phyloP scores from a whole-genome alignment of 2,797 vertebrate species.

The Telmatherina bonti region DNA sequence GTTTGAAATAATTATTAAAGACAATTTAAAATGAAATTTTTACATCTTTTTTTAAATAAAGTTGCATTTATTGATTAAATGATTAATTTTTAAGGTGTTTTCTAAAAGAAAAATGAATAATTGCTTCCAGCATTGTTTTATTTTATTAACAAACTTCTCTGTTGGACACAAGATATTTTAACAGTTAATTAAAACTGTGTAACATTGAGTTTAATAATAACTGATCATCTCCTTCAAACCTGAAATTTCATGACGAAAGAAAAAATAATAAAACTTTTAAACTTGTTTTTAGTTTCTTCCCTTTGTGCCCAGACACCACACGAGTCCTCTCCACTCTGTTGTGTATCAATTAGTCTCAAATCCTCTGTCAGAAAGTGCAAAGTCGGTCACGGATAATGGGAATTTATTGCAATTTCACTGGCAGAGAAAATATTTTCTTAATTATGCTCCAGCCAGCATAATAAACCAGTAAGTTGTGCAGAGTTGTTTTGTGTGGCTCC shows the following conservation, averaged over 20 bases:
- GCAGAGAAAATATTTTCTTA: slow-evolving; percentile 41
- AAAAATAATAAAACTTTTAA: not conserved
- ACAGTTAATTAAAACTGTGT: not conserved
- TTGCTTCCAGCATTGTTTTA: not conserved
- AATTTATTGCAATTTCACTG: slow-evolving; percentile 58
- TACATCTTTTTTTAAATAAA: too few relatives aligned
- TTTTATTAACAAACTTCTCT: not conserved
- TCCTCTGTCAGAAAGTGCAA: slow-evolving; percentile 23
- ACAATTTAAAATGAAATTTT: not conserved
- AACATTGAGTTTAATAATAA: not conserved
- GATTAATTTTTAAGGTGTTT: too few relatives aligned
- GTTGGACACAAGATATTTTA: not conserved
- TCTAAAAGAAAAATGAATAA: not conserved
- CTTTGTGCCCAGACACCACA: not conserved
- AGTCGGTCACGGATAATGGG: slow-evolving; percentile 42
- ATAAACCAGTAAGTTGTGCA: slow-evolving; percentile 52
- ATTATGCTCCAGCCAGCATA: slow-evolving; percentile 34
- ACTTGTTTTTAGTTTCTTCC: not conserved
- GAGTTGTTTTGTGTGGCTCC: slow-evolving; percentile 32
- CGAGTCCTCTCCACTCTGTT: slow-evolving; percentile 16
- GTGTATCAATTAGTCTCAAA: slow-evolving; percentile 37
- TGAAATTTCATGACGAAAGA: not conserved
- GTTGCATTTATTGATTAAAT: too few relatives aligned
- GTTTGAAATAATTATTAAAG: not conserved
- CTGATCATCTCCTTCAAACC: not conserved